Evolutionary conservation across 2,113 vertebrate genomes (phyloP), one percentile per base, ranked within the genome.

Genomic region (Larimichthys crocea): DNA sequence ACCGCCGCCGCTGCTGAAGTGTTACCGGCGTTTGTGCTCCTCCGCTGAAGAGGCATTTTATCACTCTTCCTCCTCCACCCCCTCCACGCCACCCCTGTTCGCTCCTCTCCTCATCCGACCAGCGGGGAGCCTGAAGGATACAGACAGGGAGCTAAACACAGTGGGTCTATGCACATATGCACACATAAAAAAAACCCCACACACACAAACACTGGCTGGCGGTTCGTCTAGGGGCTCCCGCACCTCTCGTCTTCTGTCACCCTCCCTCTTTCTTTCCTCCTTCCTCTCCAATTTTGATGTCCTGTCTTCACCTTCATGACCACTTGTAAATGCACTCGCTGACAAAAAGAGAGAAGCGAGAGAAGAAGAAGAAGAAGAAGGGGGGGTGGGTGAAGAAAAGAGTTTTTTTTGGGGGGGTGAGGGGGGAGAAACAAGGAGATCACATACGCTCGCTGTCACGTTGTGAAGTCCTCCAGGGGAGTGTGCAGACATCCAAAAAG

Each of bases 121-220:
- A 85, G 86, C 50, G 10, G 87, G 86, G 74, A 90, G 83, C 86
- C 79, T 70, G 79, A 88, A 71, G 84, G 79, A 85, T 90, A 75
- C 75, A 88, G 87, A 90, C 83, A 52, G 79, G 65, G 85, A 84
- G 80, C 81, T 88, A 84, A 89, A 91, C 78, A 87, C 88, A 69
- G 77, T 79, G 86, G 79, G 76, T 80, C 55, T 14, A 70, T 31
- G 56, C 75, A 69, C 86, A 72, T 26, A 74, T 61, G 42, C 53
- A 71, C 84, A 50, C 65, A 31, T 24, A 76, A 56, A 62, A 31
- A 31, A 31, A 31, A 74, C 70, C 12, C 55, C 59, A 71, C 49
- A 60, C 22, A 71, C 59, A 76, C 68, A 67, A 65, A 66, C 60
- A 74, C 16, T 3, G 46, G 24, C 62, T 72, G 67, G 68, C 75